Base-by-base conservation (phyloP, 2,797 vertebrate genomes). In the Oreochromis mossambicus region DNA sequence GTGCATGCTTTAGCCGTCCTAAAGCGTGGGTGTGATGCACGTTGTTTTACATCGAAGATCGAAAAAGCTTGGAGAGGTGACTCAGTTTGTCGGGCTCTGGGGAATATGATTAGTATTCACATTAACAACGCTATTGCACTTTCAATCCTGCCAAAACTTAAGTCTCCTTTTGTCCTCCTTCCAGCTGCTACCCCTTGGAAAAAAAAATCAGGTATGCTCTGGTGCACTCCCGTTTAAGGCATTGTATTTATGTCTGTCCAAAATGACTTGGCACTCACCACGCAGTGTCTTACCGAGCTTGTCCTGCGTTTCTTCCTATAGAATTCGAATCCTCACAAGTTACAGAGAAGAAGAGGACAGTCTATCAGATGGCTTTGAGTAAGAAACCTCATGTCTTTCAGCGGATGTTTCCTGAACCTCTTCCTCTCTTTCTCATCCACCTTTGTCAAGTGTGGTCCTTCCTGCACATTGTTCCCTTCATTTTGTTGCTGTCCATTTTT, bases 321-420 rank as follows among this genome's bases (percentile, higher is more conserved):
- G 98, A 98, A 90, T 98, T 97, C 29, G 98, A 98, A 89, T 96
- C 97, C 5, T 94, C 97, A 15, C 97, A 97, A 91, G 96, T 97
- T 91, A 96, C 97, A 77, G 98, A 98, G 95, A 98, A 98, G 95
- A 98, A 98, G 96, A 96, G 98, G 95, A 98, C 98, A 17, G 98
- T 98, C 93, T 98, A 98, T 95, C 98, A 98, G 95, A 98, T 98
- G 98, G 98, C 98, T 89, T 91, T 98, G 95, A 98, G 98, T 98
- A 97, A 98, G 97, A 81, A 81, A 48, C 80, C 83, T 84, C 32
- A 19, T 87, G 77, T 89, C 84, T 90, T 51, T 92, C 82, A 68
- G 32, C 84, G 36, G 24, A 61, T 86, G 81, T 87, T 81, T 83
- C 51, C 79, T 85, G 26, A 75, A 12, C 54, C 19, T 81, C 78